phyloP scores from a whole-genome alignment of 2,888 invertebrate species.

The Cephus pulcher region DNA sequence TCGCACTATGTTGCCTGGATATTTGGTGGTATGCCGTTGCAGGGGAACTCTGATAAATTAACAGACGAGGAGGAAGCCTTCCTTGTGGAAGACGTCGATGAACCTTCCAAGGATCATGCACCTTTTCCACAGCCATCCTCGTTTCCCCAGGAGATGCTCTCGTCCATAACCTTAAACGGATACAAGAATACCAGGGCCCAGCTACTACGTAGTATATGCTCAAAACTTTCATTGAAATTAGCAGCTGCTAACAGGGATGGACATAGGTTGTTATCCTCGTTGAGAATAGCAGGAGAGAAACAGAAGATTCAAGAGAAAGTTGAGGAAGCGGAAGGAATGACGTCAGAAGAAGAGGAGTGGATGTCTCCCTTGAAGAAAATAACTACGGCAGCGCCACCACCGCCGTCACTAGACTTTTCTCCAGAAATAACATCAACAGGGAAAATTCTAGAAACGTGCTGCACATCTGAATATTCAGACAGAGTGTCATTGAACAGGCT shows the following conservation, averaged over 20 bases:
- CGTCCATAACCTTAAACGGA: background rate
- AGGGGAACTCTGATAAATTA: background rate
- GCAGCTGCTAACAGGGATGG: background rate
- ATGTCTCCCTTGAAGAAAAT: background rate
- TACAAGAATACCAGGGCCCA: background rate
- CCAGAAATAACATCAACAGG: background rate
- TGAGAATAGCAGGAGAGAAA: background rate
- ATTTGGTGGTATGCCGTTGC: constrained; percentile 21
- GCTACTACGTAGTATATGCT: background rate
- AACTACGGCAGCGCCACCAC: background rate
- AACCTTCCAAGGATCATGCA: background rate
- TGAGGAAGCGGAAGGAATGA: background rate
- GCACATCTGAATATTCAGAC: background rate
- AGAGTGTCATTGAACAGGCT: background rate
- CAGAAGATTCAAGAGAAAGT: background rate
- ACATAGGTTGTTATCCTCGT: background rate
- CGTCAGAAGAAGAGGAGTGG: background rate
- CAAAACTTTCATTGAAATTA: background rate
- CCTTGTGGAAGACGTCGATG: background rate
- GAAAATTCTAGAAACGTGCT: background rate
- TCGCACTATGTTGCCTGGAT: constrained; percentile 33
- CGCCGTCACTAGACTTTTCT: background rate
- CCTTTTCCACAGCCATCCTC: background rate
- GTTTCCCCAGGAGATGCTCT: background rate
- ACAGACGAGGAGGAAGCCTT: background rate